Conservation (phyloP, 2,797 vertebrate genomes). For the Oryzias sinensis region DNA sequence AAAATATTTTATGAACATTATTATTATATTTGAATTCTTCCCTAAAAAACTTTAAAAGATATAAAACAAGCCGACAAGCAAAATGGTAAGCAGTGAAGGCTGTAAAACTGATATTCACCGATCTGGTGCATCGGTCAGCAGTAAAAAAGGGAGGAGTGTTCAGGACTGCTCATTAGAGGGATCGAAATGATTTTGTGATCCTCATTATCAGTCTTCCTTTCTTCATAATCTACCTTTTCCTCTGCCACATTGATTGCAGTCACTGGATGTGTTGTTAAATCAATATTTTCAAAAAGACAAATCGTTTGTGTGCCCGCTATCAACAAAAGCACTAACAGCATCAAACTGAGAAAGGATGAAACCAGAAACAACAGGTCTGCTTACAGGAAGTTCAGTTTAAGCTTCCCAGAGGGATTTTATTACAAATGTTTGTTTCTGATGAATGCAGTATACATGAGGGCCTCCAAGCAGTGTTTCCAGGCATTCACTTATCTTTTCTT, state of each 20-base stretch:
- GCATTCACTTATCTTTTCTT: constrained; percentile 44
- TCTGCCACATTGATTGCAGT: constrained; percentile 76
- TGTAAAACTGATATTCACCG: neutral
- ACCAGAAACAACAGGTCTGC: constrained; percentile 51
- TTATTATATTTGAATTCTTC: no score
- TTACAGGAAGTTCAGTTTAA: constrained; percentile 57
- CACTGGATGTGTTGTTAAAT: constrained; percentile 80
- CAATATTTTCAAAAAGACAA: constrained; percentile 77
- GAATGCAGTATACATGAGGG: constrained; percentile 26
- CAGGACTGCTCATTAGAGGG: constrained; percentile 69
- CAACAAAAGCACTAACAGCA: constrained; percentile 51
- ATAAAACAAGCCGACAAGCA: neutral
- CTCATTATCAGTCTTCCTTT: constrained; percentile 77
- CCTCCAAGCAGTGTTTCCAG: constrained; percentile 36
- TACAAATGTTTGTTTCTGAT: constrained; percentile 58
- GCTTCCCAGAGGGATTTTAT: constrained; percentile 44
- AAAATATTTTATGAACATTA: no score
- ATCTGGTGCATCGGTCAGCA: constrained; percentile 25
- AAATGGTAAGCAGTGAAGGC: no score
- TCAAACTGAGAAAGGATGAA: constrained; percentile 70
- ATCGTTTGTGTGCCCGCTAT: constrained; percentile 77
- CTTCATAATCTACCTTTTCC: constrained; percentile 75
- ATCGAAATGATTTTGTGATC: constrained; percentile 76
- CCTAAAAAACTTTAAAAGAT: constrained; percentile 7
- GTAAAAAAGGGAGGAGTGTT: constrained; percentile 47